Base-by-base conservation (phyloP, 1,140 invertebrate genomes). In the Macrocentrus cingulum region DNA sequence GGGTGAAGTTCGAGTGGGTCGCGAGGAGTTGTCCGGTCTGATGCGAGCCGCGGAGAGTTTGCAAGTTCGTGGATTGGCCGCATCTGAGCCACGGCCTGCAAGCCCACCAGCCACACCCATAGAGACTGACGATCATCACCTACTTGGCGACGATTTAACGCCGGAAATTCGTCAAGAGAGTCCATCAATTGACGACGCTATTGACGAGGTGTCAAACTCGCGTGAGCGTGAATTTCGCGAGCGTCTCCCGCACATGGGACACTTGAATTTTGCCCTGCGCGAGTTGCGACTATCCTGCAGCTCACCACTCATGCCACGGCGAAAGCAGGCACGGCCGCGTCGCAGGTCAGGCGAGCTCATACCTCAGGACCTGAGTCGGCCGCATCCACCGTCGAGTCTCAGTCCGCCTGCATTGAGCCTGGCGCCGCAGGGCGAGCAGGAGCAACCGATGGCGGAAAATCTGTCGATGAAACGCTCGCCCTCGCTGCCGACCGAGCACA, bases 41-140 rank as follows among this genome's bases (percentile, higher is more conserved):
- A 91, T 95, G 66, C 87, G 90, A 66, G 91, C 91, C 0, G 92
- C 92, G 0, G 91, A 94, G 67, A 91, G 88, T 49, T 80, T 95
- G 49, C 90, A 94, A 71, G 87, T 93, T 15, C 83, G 90, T 15
- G 90, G 90, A 1, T 73, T 92, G 25, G 88, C 88, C 0, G 87
- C 88, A 57, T 88, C 89, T 53, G 87, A 89, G 59, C 80, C 66
- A 46, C 63, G 76, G 61, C 79, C 59, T 25, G 73, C 67, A 53
- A 81, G 67, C 69, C 80, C 82, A 18, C 81, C 83, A 23, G 77
- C 77, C 6, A 80, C 82, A 0, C 82, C 84, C 0, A 81, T 51
- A 5, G 56, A 52, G 44, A 41, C 37, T 5, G 25, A 44, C 23
- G 84, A n/a, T 81, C 83, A 85, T 19, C 50, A 76, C 0, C 46